Evolutionary conservation across 2,888 invertebrate genomes (phyloP), one percentile per base, ranked within the genome.

Genomic region (Onchidella celtica): DNA sequence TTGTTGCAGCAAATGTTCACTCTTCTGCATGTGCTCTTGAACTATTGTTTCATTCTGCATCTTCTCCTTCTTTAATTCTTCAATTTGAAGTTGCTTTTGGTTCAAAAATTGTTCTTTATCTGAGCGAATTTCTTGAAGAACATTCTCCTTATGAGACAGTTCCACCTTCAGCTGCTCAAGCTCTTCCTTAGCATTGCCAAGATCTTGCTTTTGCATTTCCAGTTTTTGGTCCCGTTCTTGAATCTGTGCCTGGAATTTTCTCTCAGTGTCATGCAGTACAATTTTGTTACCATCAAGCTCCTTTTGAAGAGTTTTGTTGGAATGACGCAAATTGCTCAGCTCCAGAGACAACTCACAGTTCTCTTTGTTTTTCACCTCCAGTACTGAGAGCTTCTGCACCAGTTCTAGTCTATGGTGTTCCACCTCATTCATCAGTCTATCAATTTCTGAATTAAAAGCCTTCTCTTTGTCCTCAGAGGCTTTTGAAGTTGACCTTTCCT

Each of bases 281-380:
- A 74, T 40, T 59, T 70, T 80, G 24, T 38, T 17, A 34, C 24
- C 9, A 3, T 73, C 40, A 4, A 73, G 40, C 24, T 80, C 79
- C 57, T 57, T 59, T 24, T 65, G 79, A 21, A 66, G 57, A 27
- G 68, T 74, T 40, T 80, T 73, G 32, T 24, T 40, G n/a, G 73
- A 47, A 32, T 73, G 73, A 6, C 32, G 47, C 3, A 74, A 11
- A 24, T 74, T 65, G 40, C 74, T 74, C 24, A 80, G 55, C 57
- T 80, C 74, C 27, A 80, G 68, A 21, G 57, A 63, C 17, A 74
- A 59, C 29, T 80, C 74, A 66, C 74, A 66, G 17, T 47, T 55
- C 34, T 73, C 80, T 47, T 68, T 80, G 57, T 74, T 80, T 36
- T 68, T 80, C 3, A n/a, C 34, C 40, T 80, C 80, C 55, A 80